phyloP scores from a whole-genome alignment of 2,888 invertebrate genomes.

The Synergus laeviventris region DNA sequence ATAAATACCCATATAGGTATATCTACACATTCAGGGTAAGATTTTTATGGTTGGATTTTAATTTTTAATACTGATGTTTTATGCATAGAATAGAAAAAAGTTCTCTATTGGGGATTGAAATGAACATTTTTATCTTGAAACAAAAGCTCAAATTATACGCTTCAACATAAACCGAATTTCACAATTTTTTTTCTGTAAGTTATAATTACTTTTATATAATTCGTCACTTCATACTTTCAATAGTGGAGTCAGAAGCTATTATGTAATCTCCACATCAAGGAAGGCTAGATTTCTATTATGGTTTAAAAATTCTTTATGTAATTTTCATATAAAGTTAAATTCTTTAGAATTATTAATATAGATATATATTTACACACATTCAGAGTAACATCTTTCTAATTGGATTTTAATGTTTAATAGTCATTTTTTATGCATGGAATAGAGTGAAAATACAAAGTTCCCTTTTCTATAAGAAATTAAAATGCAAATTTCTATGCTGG shows the following conservation, averaged over 20 bases:
- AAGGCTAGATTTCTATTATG: background rate
- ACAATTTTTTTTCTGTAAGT: background rate
- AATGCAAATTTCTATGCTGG: too few species aligned
- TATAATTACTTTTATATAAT: background rate
- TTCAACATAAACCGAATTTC: slow-evolving; percentile 4
- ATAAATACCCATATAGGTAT: background rate
- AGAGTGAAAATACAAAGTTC: too few species aligned
- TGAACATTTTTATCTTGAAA: background rate
- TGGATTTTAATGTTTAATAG: too few species aligned
- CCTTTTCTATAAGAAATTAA: too few species aligned
- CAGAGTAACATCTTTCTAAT: too few species aligned
- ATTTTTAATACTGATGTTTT: background rate
- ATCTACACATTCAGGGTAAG: background rate
- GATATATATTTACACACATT: too few species aligned
- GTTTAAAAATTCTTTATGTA: background rate
- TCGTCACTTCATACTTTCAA: background rate
- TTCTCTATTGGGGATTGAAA: background rate
- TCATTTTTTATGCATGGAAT: too few species aligned
- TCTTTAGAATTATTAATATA: too few species aligned
- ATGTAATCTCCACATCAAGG: background rate
- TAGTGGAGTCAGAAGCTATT: background rate
- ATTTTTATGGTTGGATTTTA: background rate
- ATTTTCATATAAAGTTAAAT: too few species aligned
- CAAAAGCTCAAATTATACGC: slow-evolving; percentile 21
- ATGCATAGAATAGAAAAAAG: background rate